phyloP scores from a whole-genome alignment of 2,888 invertebrate genomes.

The Syrista parreyssii region DNA sequence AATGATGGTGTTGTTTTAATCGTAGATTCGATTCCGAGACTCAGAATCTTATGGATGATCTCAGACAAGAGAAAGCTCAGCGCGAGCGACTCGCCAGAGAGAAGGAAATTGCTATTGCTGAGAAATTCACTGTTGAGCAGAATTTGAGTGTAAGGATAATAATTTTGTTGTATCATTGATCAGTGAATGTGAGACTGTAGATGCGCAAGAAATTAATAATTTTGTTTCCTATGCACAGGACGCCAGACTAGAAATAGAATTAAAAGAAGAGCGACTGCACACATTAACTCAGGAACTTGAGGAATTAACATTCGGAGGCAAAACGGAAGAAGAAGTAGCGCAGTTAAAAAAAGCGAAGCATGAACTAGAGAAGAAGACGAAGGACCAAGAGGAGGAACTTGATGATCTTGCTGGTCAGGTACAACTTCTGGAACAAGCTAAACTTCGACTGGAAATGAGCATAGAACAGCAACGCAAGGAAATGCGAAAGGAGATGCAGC shows the following conservation, averaged over 20 bases:
- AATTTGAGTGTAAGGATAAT: conserved; percentile 78
- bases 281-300: conserved; percentile 86
- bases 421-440: conserved; percentile 90
- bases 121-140: conserved; percentile 89
- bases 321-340: conserved; percentile 88
- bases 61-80: conserved; percentile 81
- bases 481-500: conserved; percentile 87
- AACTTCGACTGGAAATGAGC: conserved; percentile 92
- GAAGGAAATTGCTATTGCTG: conserved; percentile 85
- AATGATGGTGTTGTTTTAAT: neutral
- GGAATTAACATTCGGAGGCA: conserved; percentile 82
- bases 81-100: conserved; percentile 86
- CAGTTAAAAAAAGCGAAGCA: conserved; percentile 85
- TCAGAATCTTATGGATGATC: conserved; percentile 83
- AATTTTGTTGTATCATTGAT: neutral
- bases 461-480: conserved; percentile 93
- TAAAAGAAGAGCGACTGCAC: conserved; percentile 87
- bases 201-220: neutral
- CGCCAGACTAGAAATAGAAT: conserved; percentile 86
- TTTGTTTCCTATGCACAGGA: conserved; percentile 71
- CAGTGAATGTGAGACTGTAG: neutral
- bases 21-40: conserved; percentile 86
- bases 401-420: conserved; percentile 95
- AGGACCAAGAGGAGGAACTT: conserved; percentile 94
- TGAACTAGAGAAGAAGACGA: conserved; percentile 85